A percentile compares a stretch with the other conserved stretches of the same genome.
Evolutionary conservation across 2,113 vertebrate species (phyloP).

Genomic region (Euleptes europaea): DNA sequence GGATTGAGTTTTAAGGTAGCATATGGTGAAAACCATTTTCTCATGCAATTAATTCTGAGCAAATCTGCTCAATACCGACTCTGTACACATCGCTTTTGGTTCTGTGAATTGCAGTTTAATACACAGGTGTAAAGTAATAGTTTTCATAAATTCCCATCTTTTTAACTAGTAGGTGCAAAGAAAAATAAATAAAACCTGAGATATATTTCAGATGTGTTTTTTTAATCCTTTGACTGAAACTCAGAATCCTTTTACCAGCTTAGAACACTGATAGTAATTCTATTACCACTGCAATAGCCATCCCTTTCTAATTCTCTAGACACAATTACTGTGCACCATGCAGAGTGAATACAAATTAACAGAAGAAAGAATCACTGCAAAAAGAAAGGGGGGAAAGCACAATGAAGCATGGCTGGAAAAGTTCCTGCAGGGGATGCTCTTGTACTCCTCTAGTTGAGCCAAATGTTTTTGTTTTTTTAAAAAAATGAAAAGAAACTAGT

Average conservation of each 20-base stretch:
- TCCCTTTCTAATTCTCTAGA: slow-evolving; percentile 65
- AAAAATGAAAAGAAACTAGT: accelerated
- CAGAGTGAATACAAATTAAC: slow-evolving; percentile 66
- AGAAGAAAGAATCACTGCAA: slow-evolving; percentile 13
- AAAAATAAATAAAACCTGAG: neutral
- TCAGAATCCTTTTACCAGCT: slow-evolving; percentile 65
- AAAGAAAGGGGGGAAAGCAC: neutral
- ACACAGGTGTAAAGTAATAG: neutral
- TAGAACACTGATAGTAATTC: slow-evolving; percentile 66
- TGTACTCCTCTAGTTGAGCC: slow-evolving; percentile 36
- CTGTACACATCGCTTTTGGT: neutral
- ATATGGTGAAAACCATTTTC: neutral
- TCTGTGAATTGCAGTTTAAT: neutral
- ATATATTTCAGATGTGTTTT: slow-evolving; percentile 62
- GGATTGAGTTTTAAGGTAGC: neutral
- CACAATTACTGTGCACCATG: slow-evolving; percentile 57
- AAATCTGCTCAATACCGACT: neutral
- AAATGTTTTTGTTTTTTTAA: neutral
- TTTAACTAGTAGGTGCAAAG: neutral
- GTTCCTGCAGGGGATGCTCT: slow-evolving; percentile 67
- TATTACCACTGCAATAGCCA: slow-evolving; percentile 57
- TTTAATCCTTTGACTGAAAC: slow-evolving; percentile 62
- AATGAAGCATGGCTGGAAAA: slow-evolving; percentile 1
- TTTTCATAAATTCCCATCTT: neutral
- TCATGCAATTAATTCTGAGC: neutral